Evolutionary conservation across 2,113 vertebrate genomes (phyloP), one percentile per base, ranked within the genome.

Genomic region (Dasyornis broadbenti): DNA sequence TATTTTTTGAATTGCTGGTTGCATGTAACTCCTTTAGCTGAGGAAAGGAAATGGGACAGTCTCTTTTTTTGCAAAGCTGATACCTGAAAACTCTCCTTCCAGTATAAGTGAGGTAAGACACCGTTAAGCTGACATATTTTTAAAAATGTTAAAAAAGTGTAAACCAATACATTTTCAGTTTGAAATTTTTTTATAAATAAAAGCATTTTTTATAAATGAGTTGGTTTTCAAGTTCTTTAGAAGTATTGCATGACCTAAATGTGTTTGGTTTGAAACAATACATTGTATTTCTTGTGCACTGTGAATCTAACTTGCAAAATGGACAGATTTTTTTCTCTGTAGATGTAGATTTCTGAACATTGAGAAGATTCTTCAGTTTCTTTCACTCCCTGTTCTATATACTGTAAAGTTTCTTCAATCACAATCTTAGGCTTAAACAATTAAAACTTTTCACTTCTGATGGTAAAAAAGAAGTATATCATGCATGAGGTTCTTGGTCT

Each of bases 81-180:
- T 39, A 64, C 76, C 54, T 42, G 95, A 96, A 96, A 63, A 54
- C 11, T 82, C 86, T 92, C 13, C 80, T 93, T 89, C 39, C 31
- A 22, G 42, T 90, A 44, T 73, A 92, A 85, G 71, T 91, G 95
- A 98, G 98, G 98, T 98, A 98, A 96, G 98, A 68, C 17, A 39
- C 37, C 4, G 11, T 85, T 88, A 87, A 56, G 73, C 5, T 76
- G 45, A 92, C 89, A 78, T 97, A 92, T 44, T 95, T 94, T 95
- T 9, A 44, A 86, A 93, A 90, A 42, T 6, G 3, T 31, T 76
- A 31, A 26, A 69, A 53, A 81, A 53, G 8, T 19, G 21, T 80
- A 65, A 75, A 77, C 26, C 12, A 59, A 79, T 42, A 71, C 23
- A 49, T 60, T 40, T 66, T 45, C 26, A 82, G 30, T 45, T 94